Conservation (phyloP, 1,140 invertebrate genomes). For the Trypoxylus dichotomus region DNA sequence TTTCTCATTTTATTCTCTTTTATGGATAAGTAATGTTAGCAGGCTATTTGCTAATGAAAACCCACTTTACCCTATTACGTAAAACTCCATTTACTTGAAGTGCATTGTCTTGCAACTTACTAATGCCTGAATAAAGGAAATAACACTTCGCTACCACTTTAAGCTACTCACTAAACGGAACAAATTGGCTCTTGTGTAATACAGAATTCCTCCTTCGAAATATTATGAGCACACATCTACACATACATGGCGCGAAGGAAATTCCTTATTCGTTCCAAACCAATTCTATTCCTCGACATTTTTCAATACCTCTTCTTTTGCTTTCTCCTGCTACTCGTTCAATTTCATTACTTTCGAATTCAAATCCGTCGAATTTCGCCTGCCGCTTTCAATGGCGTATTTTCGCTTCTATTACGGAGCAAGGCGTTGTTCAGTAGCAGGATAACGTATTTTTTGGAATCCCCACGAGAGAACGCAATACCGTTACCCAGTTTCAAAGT, state of each 20-base stretch:
- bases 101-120: too few species aligned
- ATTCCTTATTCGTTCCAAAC: background rate
- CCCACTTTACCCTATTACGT: too few species aligned
- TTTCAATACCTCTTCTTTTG: background rate
- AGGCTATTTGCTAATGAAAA: too few species aligned
- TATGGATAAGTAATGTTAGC: too few species aligned
- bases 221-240: too few species aligned
- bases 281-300: background rate
- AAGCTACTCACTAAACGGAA: background rate
- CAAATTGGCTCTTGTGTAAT: background rate
- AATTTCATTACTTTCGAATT: conserved; percentile 26
- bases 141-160: too few species aligned
- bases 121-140: too few species aligned
- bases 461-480: background rate
- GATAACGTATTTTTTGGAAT: conserved; percentile 20
- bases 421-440: background rate
- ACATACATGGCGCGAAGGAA: background rate
- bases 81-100: too few species aligned
- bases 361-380: background rate
- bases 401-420: background rate
- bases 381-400: background rate
- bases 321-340: background rate
- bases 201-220: background rate
- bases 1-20: too few species aligned
- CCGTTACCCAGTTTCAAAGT: conserved; percentile 10